Conservation (phyloP, 2,888 invertebrate species). For the Callimorpha dominula region DNA sequence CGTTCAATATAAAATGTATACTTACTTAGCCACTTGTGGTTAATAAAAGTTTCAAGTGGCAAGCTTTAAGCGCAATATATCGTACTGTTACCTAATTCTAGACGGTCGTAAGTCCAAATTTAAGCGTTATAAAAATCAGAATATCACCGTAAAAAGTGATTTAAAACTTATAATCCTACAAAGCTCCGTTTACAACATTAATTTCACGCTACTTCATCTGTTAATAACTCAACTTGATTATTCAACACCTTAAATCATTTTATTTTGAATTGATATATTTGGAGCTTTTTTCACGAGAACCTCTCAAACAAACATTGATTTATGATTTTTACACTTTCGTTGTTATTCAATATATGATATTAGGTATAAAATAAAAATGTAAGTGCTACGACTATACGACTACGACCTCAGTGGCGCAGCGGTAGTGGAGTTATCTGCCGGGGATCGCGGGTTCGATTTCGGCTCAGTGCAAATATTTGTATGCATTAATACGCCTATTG, state of each 20-base stretch:
- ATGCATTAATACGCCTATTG: too few relatives aligned
- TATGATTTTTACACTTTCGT: not conserved
- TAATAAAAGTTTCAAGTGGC: not conserved
- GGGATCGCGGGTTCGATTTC: too few relatives aligned
- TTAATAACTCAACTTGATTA: conserved; percentile 8
- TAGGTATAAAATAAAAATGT: not conserved
- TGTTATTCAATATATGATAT: not conserved
- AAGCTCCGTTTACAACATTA: not conserved
- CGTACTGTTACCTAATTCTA: not conserved
- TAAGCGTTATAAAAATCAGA: not conserved
- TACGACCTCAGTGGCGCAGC: too few relatives aligned
- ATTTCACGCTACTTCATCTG: not conserved
- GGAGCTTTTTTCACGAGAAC: not conserved
- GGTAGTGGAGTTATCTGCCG: too few relatives aligned
- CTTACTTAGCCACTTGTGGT: not conserved
- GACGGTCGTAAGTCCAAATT: not conserved
- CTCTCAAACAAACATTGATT: not conserved
- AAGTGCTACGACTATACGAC: too few relatives aligned
- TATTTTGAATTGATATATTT: not conserved
- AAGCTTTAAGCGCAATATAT: not conserved
- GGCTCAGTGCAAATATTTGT: too few relatives aligned
- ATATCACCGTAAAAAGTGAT: too few relatives aligned
- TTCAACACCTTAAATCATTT: conserved; percentile 6
- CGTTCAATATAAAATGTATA: too few relatives aligned
- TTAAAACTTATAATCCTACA: not conserved